Evolutionary conservation across 2,113 vertebrate species (phyloP).

Genomic region (Tringa solitaria): DNA sequence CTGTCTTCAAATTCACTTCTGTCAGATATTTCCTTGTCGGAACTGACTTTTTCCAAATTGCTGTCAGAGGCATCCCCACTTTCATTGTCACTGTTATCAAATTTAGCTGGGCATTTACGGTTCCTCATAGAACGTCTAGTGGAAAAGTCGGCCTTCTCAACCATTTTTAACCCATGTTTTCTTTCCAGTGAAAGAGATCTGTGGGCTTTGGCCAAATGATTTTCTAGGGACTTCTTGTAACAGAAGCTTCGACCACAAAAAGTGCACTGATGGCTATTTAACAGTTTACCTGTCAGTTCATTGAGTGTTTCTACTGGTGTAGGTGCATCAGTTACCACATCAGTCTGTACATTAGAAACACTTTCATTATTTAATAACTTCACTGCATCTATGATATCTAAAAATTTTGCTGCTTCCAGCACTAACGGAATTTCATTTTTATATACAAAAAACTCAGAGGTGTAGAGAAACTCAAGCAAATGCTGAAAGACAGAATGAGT

Average conservation of each 20-base stretch:
- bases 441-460: conserved; percentile 87
- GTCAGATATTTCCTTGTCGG: conserved; percentile 66
- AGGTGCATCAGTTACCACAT: conserved; percentile 42
- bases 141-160: conserved; percentile 68
- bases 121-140: conserved; percentile 81
- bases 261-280: conserved; percentile 72
- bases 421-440: conserved; percentile 86
- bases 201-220: conserved; percentile 80
- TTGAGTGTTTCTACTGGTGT: conserved; percentile 44
- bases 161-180: conserved; percentile 73
- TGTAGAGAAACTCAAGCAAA: conserved; percentile 92
- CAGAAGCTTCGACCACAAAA: conserved; percentile 77
- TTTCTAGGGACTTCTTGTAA: conserved; percentile 82
- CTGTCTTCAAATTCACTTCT: conserved; percentile 70
- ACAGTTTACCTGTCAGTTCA: conserved; percentile 68
- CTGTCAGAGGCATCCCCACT: conserved; percentile 63
- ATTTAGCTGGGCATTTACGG: conserved; percentile 83
- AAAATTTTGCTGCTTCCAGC: conserved; percentile 88
- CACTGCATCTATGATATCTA: conserved; percentile 94
- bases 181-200: conserved; percentile 44
- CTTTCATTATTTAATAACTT: conserved; percentile 84
- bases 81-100: conserved; percentile 73
- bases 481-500: conserved; percentile 88
- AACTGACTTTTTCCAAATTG: conserved; percentile 56
- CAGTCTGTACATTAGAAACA: conserved; percentile 46